Evolutionary conservation across 2,797 vertebrate genomes (phyloP), one percentile per base, ranked within the genome.

Genomic region (Bradypus variegatus): DNA sequence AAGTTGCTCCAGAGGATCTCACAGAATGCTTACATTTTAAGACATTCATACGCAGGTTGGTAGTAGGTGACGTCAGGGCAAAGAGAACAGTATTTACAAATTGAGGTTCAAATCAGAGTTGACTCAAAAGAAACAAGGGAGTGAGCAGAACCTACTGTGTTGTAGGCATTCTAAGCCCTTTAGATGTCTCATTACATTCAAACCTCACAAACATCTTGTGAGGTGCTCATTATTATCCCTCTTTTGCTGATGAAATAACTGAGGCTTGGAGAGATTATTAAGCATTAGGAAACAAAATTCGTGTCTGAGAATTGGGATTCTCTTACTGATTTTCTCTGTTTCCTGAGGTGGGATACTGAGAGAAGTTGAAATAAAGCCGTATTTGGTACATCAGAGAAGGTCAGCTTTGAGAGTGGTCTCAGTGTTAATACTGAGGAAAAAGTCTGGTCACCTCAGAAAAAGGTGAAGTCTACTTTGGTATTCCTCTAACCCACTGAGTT

Each of bases 281-380:
- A 88, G 36, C 70, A 36, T 19, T 27, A 62, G 53, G 65, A 87
- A 94, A 75, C 70, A 79, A 29, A 33, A 50, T 50, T 87, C 55
- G 88, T 33, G 25, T 31, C 31, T 64, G 84, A 87, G 77, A 72
- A 31, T n/a, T 60, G 12, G 41, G 33, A 58, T 77, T 90, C 55
- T 88, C 62, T 77, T 80, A 27, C 50, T 76, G 64, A 27, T 77
- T 86, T 73, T 38, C 55, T 91, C 33, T 31, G 67, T 94, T 94
- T 91, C 73, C 90, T 55, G 60, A 90, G 83, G 41, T 69, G 33
- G 62, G 69, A 16, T 87, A 62, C 41, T n/a, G 36, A 73, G 14
- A 95, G 78, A 89, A 62, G 31, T 29, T 69, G 45, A 92, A 77
- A 72, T 83, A 86, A 90, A 91, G 86, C 60, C 91, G 58, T 93